These are phyloP conservation scores for Ptilodon capucinus DNA, from an alignment of 2,888 invertebrate species.

Conservation along the genomic window DNA sequence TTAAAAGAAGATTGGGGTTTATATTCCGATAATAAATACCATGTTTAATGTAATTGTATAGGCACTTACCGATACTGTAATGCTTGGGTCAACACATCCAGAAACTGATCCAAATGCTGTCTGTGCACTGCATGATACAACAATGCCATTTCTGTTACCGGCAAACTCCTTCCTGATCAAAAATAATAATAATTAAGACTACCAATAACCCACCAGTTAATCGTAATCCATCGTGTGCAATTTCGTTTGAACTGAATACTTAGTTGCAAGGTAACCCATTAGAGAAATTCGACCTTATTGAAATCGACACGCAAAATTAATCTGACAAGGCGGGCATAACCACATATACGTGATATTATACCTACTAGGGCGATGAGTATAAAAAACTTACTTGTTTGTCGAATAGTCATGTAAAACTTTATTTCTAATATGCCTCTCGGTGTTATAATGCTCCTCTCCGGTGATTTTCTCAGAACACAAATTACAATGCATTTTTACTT, in stretches of 20 bases:
- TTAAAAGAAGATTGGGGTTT: no score
- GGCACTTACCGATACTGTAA: slow-evolving; percentile 40
- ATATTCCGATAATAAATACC: no score
- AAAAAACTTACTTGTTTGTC: slow-evolving; percentile 30
- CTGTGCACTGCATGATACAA: slow-evolving; percentile 29
- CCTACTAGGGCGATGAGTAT: neutral
- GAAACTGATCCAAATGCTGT: slow-evolving; percentile 13
- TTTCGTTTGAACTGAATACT: no score
- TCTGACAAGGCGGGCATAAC: neutral
- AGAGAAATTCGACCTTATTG: no score
- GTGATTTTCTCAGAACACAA: slow-evolving; percentile 22
- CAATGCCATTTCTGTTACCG: slow-evolving; percentile 22
- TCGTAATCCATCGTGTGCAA: no score
- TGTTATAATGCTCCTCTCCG: slow-evolving; percentile 24
- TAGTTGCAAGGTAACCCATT: no score
- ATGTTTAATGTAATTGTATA: no score
- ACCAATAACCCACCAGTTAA: no score
- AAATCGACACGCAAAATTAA: no score
- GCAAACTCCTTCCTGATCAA: slow-evolving; percentile 19
- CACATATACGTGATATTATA: no score
- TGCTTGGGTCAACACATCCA: slow-evolving; percentile 16
- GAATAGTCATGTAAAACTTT: slow-evolving; percentile 23
- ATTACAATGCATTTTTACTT: slow-evolving; percentile 24
- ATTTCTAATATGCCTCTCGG: slow-evolving; percentile 32
- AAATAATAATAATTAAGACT: neutral